phyloP scores from a whole-genome alignment of 1,140 invertebrate species.

The Dinoponera quadriceps region DNA sequence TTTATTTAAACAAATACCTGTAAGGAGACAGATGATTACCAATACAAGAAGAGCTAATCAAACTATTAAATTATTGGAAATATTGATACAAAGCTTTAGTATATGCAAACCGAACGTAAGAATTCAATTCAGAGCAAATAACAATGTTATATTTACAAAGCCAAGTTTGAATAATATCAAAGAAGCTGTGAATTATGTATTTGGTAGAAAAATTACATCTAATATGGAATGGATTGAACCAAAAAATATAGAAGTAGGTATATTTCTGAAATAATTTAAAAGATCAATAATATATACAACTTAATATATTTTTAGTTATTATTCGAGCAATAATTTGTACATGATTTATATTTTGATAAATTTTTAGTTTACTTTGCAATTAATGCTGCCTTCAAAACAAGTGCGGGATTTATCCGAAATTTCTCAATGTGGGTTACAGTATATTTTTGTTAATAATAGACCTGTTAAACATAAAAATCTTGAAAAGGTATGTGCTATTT shows the following conservation, averaged over 20 bases:
- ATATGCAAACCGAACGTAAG: slow-evolving; percentile 86
- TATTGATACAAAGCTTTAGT: slow-evolving; percentile 86
- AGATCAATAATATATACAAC: background rate
- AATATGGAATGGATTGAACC: slow-evolving; percentile 82
- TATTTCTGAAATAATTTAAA: slow-evolving; percentile 22
- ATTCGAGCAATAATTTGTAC: slow-evolving; percentile 34
- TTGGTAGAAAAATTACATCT: slow-evolving; percentile 84
- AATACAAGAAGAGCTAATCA: slow-evolving; percentile 85
- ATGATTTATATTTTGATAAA: slow-evolving; percentile 23
- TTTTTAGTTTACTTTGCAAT: slow-evolving; percentile 81
- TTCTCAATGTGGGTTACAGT: slow-evolving; percentile 78
- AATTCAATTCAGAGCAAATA: slow-evolving; percentile 86
- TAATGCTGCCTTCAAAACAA: slow-evolving; percentile 85
- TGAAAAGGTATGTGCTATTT: slow-evolving; percentile 85
- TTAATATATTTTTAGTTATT: background rate
- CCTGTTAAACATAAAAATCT: slow-evolving; percentile 87
- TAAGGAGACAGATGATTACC: slow-evolving; percentile 87
- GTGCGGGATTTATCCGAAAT: slow-evolving; percentile 77
- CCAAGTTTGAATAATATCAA: slow-evolving; percentile 79
- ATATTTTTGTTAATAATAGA: slow-evolving; percentile 87
- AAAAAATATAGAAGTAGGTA: slow-evolving; percentile 70
- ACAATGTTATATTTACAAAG: slow-evolving; percentile 87
- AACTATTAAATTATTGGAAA: slow-evolving; percentile 88
- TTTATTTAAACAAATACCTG: slow-evolving; percentile 88
- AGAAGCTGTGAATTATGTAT: slow-evolving; percentile 83